Evolutionary conservation across 2,113 vertebrate species (phyloP).

Genomic region (Oenanthe oenanthe): DNA sequence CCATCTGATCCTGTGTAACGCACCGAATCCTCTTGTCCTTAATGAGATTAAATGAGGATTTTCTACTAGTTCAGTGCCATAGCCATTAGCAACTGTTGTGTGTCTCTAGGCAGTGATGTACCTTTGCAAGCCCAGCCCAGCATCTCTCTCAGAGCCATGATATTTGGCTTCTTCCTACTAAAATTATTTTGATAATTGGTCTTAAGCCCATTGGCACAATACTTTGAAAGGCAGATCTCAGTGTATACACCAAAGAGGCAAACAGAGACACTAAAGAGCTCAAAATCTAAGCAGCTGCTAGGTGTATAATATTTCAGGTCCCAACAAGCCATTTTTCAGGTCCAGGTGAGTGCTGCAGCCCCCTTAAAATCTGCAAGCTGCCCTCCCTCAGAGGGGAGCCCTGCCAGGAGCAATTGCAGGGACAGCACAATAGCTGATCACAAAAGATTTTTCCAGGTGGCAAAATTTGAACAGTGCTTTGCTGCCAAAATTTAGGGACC

Average conservation of each 20-base stretch:
- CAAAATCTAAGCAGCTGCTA: neutral
- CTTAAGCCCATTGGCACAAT: neutral
- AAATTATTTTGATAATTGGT: neutral
- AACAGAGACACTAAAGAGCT: neutral
- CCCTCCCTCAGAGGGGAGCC: neutral
- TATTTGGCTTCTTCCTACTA: neutral
- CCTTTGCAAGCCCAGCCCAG: neutral
- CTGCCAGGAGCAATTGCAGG: neutral
- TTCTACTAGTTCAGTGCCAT: neutral
- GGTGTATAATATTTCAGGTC: neutral
- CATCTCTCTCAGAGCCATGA: neutral
- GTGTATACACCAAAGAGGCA: neutral
- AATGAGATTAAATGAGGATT: conserved; percentile 26
- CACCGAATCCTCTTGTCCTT: neutral
- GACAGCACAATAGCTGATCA: neutral
- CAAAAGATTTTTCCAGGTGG: neutral
- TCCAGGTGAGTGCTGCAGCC: neutral
- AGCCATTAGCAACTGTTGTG: neutral
- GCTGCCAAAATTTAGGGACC: neutral
- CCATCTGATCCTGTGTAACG: neutral
- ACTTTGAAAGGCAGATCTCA: neutral
- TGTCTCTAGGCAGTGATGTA: neutral
- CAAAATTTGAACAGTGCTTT: neutral
- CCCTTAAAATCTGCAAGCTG: neutral
- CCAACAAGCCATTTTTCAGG: neutral